phyloP scores from a whole-genome alignment of 1,140 invertebrate species.

The Amyelois transitella region DNA sequence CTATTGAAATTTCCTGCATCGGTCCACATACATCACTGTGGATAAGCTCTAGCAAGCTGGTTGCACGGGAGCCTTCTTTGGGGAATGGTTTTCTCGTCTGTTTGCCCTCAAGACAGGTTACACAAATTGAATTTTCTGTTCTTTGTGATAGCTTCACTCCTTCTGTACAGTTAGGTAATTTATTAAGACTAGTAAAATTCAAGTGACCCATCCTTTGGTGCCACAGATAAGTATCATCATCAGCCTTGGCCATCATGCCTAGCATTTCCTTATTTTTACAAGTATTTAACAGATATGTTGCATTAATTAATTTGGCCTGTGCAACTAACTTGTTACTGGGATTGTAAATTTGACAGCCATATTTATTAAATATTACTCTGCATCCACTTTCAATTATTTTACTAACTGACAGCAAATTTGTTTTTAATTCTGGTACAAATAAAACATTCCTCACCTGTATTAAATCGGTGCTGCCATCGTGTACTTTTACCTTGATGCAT shows the following conservation, averaged over 20 bases:
- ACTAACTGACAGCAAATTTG: conserved; percentile 28
- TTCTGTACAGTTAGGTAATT: conserved; percentile 16
- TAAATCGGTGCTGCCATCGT: conserved; percentile 12
- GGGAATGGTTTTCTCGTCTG: conserved; percentile 21
- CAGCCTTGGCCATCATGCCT: neutral
- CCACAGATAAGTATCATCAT: conserved; percentile 21
- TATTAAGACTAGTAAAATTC: conserved; percentile 21
- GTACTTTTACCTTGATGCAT: conserved; percentile 12
- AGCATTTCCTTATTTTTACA: conserved; percentile 14
- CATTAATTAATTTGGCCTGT: conserved; percentile 24
- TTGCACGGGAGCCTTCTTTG: conserved; percentile 18
- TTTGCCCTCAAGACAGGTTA: conserved; percentile 26
- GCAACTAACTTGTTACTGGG: conserved; percentile 20
- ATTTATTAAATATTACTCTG: conserved; percentile 24
- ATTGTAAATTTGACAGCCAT: conserved; percentile 30
- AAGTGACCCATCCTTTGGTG: conserved; percentile 26
- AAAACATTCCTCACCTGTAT: conserved; percentile 31
- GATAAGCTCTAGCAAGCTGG: conserved; percentile 19
- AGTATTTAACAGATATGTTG: conserved; percentile 13
- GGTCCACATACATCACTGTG: conserved; percentile 65
- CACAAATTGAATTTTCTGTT: conserved; percentile 18
- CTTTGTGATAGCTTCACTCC: conserved; percentile 15
- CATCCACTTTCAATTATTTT: conserved; percentile 32
- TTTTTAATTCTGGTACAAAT: conserved; percentile 23
- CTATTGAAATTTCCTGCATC: conserved; percentile 44